Evolutionary conservation across 1,140 invertebrate genomes (phyloP).

Genomic region (Harlomillsia oculata): DNA sequence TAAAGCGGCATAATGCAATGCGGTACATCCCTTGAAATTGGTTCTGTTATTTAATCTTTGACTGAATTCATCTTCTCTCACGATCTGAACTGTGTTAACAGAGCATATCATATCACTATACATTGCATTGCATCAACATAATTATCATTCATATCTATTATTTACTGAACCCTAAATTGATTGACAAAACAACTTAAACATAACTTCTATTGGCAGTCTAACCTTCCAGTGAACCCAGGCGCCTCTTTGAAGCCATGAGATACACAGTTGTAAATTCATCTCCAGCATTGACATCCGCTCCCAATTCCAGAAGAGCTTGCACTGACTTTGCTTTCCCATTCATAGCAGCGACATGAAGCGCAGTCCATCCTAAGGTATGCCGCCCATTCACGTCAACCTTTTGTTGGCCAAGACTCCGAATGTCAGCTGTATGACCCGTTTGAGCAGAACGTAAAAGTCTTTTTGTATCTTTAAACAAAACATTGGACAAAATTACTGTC

Average conservation of each 20-base stretch:
- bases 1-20: conserved; percentile 80
- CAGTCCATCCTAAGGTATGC: conserved; percentile 73
- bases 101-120: conserved; percentile 16
- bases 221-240: conserved; percentile 55
- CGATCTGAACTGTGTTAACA: conserved; percentile 51
- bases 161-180: neutral
- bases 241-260: conserved; percentile 49
- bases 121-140: neutral
- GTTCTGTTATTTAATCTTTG: conserved; percentile 60
- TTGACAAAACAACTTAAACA: too few species aligned
- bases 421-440: conserved; percentile 51
- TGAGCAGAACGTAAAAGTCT: conserved; percentile 53
- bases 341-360: conserved; percentile 70
- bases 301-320: conserved; percentile 56
- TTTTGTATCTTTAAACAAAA: conserved; percentile 46
- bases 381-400: conserved; percentile 52
- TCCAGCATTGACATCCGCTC: conserved; percentile 66
- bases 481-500: too few species aligned
- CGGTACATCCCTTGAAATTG: conserved; percentile 73
- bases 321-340: conserved; percentile 59
- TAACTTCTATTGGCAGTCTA: conserved; percentile 22
- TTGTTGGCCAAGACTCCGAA: conserved; percentile 46
- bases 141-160: neutral
- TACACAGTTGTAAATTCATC: conserved; percentile 70
- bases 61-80: conserved; percentile 70